These are phyloP conservation scores for Pomatorhinus ruficollis DNA, from an alignment of 2,113 vertebrate species.

Conservation along the genomic window DNA sequence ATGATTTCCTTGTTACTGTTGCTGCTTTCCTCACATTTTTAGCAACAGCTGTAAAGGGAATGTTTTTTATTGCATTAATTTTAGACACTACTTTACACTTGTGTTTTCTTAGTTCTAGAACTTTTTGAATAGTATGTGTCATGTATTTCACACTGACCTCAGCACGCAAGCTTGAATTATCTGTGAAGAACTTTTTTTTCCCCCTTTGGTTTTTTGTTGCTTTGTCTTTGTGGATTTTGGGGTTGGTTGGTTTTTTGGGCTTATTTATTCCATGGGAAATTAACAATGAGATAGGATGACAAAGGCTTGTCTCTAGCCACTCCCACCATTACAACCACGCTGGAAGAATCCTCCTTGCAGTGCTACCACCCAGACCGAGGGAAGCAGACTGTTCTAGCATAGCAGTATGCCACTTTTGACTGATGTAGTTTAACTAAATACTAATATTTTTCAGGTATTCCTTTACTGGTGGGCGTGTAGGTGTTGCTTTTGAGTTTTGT, in stretches of 20 bases:
- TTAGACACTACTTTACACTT: not conserved
- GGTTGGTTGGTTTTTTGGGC: not conserved
- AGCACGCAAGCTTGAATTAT: not conserved
- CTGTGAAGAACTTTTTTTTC: not conserved
- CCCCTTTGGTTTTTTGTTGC: not conserved
- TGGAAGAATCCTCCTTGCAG: not conserved
- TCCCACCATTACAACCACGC: not conserved
- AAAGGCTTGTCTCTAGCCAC: not conserved
- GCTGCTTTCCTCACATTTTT: not conserved
- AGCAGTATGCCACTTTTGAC: not conserved
- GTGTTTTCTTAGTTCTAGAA: not conserved
- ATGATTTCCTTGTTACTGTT: not conserved
- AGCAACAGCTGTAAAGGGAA: not conserved
- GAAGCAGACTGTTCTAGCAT: not conserved
- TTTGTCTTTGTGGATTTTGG: not conserved
- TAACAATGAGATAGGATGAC: not conserved
- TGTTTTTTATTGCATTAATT: not conserved
- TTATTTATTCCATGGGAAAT: not conserved
- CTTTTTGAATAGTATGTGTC: not conserved
- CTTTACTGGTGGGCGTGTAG: not conserved
- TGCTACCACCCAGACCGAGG: not conserved
- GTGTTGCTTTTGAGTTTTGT: fast-evolving
- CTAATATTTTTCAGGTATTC: not conserved
- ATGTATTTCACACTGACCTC: not conserved
- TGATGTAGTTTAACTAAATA: not conserved